Conservation (phyloP, 2,113 vertebrate species). For the Cervus canadensis region DNA sequence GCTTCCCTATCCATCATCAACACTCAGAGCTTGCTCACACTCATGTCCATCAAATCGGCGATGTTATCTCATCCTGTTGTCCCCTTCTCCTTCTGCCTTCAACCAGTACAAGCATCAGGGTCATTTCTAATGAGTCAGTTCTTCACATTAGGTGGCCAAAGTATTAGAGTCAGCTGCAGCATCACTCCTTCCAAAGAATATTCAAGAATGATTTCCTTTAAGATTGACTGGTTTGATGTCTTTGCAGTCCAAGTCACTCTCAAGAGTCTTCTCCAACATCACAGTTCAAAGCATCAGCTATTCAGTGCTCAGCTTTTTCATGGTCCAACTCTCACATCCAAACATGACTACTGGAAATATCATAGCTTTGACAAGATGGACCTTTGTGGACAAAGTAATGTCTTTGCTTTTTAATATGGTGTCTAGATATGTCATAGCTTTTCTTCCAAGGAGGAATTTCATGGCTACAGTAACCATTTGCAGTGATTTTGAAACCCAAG, state of each 20-base stretch:
- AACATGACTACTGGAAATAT: background rate
- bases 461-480: background rate
- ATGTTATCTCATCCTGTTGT: background rate
- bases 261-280: background rate
- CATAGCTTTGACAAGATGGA: background rate
- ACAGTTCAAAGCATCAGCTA: background rate
- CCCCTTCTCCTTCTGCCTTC: background rate
- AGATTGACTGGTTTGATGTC: background rate
- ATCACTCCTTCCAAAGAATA: background rate
- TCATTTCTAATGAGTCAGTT: background rate
- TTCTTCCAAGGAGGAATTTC: background rate
- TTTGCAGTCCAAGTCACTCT: background rate
- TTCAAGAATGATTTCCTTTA: background rate
- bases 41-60: background rate
- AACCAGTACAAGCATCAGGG: background rate
- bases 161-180: background rate
- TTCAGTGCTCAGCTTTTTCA: background rate
- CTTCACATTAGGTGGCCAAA: background rate
- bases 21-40: background rate
- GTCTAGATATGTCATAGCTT: background rate
- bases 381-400: background rate
- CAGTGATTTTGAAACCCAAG: background rate
- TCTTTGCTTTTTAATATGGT: background rate
- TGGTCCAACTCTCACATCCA: background rate
- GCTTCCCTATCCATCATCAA: background rate